These are phyloP conservation scores for Hyppa rectilinea DNA, from an alignment of 2,888 invertebrate species.

Conservation along the genomic window DNA sequence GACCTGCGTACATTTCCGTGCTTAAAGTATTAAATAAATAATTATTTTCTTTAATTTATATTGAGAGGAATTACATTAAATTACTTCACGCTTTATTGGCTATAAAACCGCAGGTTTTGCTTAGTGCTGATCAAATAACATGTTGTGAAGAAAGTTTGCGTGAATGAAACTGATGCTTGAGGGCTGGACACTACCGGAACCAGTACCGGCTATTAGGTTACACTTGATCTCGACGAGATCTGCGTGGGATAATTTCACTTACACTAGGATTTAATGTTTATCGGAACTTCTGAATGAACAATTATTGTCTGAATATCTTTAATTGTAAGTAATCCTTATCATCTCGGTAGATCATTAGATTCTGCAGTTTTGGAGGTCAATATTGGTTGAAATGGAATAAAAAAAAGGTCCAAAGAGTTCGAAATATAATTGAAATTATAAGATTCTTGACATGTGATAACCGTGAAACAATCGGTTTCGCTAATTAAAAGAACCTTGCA, in stretches of 20 bases:
- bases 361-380: background rate
- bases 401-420: background rate
- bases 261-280: constrained; percentile 23
- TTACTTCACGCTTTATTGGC: constrained; percentile 42
- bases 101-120: constrained; percentile 53
- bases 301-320: background rate
- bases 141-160: constrained; percentile 73
- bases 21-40: too few relatives aligned
- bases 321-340: background rate
- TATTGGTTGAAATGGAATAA: background rate
- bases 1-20: too few relatives aligned
- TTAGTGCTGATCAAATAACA: constrained; percentile 56
- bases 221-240: constrained; percentile 67
- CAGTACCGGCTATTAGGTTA: constrained; percentile 66
- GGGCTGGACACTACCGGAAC: constrained; percentile 68
- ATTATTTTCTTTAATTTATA: constrained; percentile 27
- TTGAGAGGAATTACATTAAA: constrained; percentile 37
- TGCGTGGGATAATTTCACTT: constrained; percentile 71
- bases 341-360: background rate
- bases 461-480: background rate
- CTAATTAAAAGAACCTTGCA: constrained; percentile 26
- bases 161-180: constrained; percentile 66
- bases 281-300: constrained; percentile 10
- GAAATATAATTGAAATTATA: background rate
- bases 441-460: background rate